phyloP scores from a whole-genome alignment of 2,888 invertebrate species.

The Scaptomyza caliginosa region DNA sequence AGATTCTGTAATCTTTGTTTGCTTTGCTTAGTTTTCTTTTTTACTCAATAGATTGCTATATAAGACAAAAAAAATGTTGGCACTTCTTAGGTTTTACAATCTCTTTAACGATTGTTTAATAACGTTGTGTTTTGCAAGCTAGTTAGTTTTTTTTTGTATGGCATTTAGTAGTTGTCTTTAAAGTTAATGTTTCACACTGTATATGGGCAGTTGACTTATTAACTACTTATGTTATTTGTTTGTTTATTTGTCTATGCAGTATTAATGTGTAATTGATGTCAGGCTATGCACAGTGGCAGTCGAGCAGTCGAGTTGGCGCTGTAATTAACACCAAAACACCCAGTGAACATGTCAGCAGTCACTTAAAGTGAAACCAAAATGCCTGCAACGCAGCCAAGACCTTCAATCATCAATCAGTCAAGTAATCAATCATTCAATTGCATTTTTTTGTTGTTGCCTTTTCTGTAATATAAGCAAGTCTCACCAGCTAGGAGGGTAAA shows the following conservation, averaged over 20 bases:
- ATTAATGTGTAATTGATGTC: slow-evolving; percentile 39
- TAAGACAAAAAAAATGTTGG: too few species aligned
- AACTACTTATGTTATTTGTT: slow-evolving; percentile 23
- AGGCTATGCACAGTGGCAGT: slow-evolving; percentile 13
- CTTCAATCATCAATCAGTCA: slow-evolving; percentile 79
- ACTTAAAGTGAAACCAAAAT: slow-evolving; percentile 71
- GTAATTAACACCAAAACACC: slow-evolving; percentile 80
- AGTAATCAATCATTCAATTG: slow-evolving; percentile 74
- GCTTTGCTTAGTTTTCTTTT: too few species aligned
- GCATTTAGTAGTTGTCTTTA: background rate
- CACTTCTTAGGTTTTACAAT: too few species aligned
- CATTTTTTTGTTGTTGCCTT: slow-evolving; percentile 44
- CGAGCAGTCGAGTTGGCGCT: slow-evolving; percentile 43
- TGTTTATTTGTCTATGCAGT: slow-evolving; percentile 36
- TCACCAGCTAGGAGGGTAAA: slow-evolving; percentile 17
- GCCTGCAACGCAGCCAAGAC: slow-evolving; percentile 51
- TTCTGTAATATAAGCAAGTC: background rate
- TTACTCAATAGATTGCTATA: too few species aligned
- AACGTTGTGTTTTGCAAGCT: too few species aligned
- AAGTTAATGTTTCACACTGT: background rate
- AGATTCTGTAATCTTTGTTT: too few species aligned
- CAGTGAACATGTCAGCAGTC: slow-evolving; percentile 81
- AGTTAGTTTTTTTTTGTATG: background rate
- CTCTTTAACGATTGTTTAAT: too few species aligned
- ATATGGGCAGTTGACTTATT: slow-evolving; percentile 15